Percentiles rank a stretch among this genome's conserved stretches.
Evolutionary conservation across 2,113 vertebrate species (phyloP).

Genomic region (Leucopsar rothschildi): DNA sequence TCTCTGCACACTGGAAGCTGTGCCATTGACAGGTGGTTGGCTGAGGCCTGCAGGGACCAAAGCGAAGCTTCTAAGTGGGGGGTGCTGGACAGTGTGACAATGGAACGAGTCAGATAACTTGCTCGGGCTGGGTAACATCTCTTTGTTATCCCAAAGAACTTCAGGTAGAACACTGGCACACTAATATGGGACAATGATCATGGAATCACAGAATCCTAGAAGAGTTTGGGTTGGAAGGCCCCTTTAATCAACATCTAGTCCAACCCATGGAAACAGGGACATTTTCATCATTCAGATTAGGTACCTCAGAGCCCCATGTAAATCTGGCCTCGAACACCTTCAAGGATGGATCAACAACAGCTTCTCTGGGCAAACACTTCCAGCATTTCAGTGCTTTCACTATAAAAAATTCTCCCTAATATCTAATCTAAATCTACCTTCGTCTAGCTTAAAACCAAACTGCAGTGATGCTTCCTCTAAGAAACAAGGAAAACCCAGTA

Average conservation of each 20-base stretch:
- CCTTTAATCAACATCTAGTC: not conserved
- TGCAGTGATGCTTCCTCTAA: not conserved
- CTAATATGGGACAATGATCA: not conserved
- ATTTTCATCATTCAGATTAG: not conserved
- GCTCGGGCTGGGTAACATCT: not conserved
- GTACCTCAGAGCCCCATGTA: not conserved
- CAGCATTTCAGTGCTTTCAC: not conserved
- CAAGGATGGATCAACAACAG: not conserved
- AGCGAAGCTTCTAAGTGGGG: not conserved
- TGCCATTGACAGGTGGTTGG: not conserved
- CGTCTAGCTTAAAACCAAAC: not conserved
- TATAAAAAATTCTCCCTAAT: not conserved
- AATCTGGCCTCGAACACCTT: not conserved
- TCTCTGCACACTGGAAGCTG: not conserved
- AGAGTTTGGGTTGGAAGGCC: not conserved
- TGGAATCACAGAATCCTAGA: not conserved
- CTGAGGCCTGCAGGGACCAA: not conserved
- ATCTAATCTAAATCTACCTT: not conserved
- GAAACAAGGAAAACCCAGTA: not conserved
- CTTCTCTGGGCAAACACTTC: not conserved
- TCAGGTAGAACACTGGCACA: no score
- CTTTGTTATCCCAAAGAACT: not conserved
- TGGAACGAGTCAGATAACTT: not conserved
- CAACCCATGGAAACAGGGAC: not conserved
- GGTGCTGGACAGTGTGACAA: not conserved